Base-by-base conservation (phyloP, 2,113 vertebrate species). In the Nothocercus julius region DNA sequence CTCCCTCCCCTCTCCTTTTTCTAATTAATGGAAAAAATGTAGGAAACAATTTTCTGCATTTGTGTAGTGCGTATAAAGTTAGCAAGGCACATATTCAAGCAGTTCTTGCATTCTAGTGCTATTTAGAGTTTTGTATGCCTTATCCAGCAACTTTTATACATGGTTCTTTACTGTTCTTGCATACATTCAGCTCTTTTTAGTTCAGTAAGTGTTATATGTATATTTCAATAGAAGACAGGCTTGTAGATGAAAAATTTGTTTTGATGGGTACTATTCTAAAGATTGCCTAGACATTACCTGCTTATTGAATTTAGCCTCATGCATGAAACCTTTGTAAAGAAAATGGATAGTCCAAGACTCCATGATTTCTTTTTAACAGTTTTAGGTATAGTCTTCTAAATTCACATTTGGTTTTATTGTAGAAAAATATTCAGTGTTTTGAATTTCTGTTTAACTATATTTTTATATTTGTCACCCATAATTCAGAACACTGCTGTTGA, bases 401-500 rank as follows among this genome's bases (percentile, higher is more conserved):
- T 45, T 92, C 22, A 81, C 2, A 7, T 58, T 76, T 67, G 4
- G 74, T 70, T 70, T 76, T 78, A 20, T 63, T 17, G 45, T 59
- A 17, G 62, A 63, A 42, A 13, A 78, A 4, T 59, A 42, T 75
- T 83, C 18, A 59, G 30, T 88, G 61, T 34, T 91, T 87, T 80
- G 14, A 51, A 89, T 92, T 89, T 87, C 63, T 87, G 8, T 82
- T 93, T 96, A 93, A 97, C 47, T 80, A 25, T 30, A 14, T 87
- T 81, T 92, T 67, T 95, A 3, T 96, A 66, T 96, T 97, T 97
- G 75, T 92, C 91, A 89, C 53, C 75, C 90, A 96, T 56, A 42
- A 64, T 94, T 82, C 93, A 99, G 99, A 98, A 90, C 47, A 56
- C 97, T 47, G 87, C 97, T 47, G 70, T 85, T 51, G 97, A 98